Base-by-base conservation (phyloP, 2,888 invertebrate genomes). In the Thereva nobilitata region DNA sequence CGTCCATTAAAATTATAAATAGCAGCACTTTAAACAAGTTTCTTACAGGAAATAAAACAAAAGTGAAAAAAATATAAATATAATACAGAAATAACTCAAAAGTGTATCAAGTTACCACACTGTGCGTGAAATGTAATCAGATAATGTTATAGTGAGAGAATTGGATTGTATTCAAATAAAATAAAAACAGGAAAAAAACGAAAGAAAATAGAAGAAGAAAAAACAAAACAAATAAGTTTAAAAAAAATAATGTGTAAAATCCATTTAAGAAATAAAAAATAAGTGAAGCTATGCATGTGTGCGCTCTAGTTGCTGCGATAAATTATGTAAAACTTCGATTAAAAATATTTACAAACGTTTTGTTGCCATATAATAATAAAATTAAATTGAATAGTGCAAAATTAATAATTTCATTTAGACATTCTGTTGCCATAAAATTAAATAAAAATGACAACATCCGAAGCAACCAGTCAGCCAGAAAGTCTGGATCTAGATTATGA, bases 401-500 rank as follows among this genome's bases (percentile, higher is more conserved):
- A 55, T 37, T 61, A 40, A 61, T 50, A 40, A 45, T 59, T 59
- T 47, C 41, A 59, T 59, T 10, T 34, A 35, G n/a, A 61, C 35
- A 4, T 37, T n/a, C 23, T 38, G 37, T 42, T 53, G 42, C 4
- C 42, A 38, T 34, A 45, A 35, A 40, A 38, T 49, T 8, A 49
- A 1, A 23, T 38, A 54, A 64, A 64, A 42, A 64, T 64, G 64
- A 64, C 64, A 54, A 64, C 64, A 8, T 64, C 64, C 75, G 75
- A 80, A 77, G 77, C 80, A 73, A 75, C 78, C 70, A 81, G 80
- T 74, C 80, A 80, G 76, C 80, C 80, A 75, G 86, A 86, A 73
- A 86, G 85, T 76, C 80, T 88, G 74, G 91, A 90, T 76, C 83
- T 92, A 80, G 91, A 90, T 80, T 91, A 90, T 80, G 92, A 93